Percentiles rank a stretch among this genome's conserved stretches.
Evolutionary conservation across 2,888 invertebrate species (phyloP).

Genomic region (Neoitamus cyanurus): DNA sequence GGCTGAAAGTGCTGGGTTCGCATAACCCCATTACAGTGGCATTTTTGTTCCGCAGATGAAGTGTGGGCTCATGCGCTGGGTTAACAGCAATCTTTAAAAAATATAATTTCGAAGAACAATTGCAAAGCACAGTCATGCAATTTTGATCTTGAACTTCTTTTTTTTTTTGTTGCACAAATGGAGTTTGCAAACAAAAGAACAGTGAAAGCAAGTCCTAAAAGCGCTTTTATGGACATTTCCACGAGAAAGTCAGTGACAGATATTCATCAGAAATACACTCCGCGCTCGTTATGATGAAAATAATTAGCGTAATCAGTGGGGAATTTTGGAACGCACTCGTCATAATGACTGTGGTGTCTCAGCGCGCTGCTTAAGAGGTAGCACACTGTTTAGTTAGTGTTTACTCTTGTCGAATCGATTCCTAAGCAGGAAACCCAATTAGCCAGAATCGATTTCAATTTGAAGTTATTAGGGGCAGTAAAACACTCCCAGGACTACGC

Average conservation of each 20-base stretch:
- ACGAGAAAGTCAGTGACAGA: background rate
- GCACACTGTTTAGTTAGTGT: background rate
- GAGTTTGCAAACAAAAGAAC: too few relatives aligned
- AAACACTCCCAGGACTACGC: background rate
- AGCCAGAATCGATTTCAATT: constrained; percentile 38
- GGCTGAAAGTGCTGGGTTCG: too few relatives aligned
- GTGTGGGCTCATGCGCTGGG: too few relatives aligned
- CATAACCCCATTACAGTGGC: too few relatives aligned
- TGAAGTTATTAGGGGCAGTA: constrained; percentile 20
- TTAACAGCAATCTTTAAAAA: too few relatives aligned
- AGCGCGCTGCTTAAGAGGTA: background rate
- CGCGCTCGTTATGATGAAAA: background rate
- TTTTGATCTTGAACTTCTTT: too few relatives aligned
- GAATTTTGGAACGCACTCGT: background rate
- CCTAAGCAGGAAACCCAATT: background rate
- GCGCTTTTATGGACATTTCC: background rate
- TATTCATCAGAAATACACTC: background rate
- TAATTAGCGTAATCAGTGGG: background rate
- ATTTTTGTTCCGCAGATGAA: too few relatives aligned
- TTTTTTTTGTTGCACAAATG: too few relatives aligned
- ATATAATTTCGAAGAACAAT: too few relatives aligned
- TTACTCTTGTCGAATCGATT: background rate
- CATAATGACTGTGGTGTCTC: background rate
- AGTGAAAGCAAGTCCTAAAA: background rate
- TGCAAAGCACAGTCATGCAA: too few relatives aligned